Conservation (phyloP, 2,888 invertebrate genomes). For the Eupithecia pulchellata region DNA sequence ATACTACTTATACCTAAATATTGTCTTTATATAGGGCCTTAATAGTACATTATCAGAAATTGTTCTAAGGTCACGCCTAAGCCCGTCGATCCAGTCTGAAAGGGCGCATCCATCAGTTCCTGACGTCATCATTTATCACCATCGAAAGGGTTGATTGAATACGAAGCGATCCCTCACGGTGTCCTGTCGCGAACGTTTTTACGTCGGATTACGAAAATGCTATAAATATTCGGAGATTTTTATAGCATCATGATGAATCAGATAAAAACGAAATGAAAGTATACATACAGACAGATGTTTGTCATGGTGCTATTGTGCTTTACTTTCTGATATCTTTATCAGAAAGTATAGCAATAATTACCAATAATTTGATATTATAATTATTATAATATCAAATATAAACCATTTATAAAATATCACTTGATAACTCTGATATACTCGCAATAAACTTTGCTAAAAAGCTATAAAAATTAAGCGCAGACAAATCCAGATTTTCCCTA, state of each 20-base stretch:
- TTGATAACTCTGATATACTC: neutral
- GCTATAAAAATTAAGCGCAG: constrained; percentile 6
- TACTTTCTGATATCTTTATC: neutral
- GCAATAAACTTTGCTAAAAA: constrained; percentile 4
- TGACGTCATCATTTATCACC: constrained; percentile 75
- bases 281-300: no score
- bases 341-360: no score
- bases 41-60: constrained; percentile 22
- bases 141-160: constrained; percentile 76
- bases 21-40: no score
- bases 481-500: constrained; percentile 14
- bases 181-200: constrained; percentile 58
- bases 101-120: constrained; percentile 65
- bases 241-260: constrained; percentile 20
- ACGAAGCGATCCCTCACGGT: constrained; percentile 64
- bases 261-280: neutral
- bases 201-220: constrained; percentile 52
- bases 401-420: neutral
- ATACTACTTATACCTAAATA: no score
- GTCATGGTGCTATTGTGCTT: neutral
- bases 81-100: constrained; percentile 45
- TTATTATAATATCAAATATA: no score
- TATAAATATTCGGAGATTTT: constrained; percentile 45
- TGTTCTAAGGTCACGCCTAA: constrained; percentile 36
- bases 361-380: no score